These are phyloP conservation scores for Babyrousa celebensis DNA, from an alignment of 2,797 vertebrate species.

Conservation along the genomic window DNA sequence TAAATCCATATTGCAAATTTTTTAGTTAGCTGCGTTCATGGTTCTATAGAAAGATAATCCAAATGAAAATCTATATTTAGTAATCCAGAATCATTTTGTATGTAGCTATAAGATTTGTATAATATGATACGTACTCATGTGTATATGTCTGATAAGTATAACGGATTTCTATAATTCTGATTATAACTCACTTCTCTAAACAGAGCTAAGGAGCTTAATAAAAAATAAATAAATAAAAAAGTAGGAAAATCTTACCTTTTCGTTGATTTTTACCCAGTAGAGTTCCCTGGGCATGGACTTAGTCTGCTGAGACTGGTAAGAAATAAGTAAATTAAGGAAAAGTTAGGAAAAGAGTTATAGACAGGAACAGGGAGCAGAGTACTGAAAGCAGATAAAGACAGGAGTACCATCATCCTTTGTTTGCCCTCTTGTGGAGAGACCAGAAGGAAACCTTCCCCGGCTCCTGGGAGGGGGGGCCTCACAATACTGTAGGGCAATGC, in stretches of 20 bases:
- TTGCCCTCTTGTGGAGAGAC: neutral
- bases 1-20: neutral
- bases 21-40: neutral
- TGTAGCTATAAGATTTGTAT: neutral
- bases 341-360: neutral
- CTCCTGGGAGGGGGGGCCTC: neutral
- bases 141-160: neutral
- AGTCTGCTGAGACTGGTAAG: neutral
- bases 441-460: neutral
- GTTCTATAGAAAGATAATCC: neutral
- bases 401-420: neutral
- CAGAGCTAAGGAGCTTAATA: conserved; percentile 15
- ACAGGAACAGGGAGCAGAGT: neutral
- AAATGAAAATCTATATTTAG: neutral
- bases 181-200: conserved; percentile 61
- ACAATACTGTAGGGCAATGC: too few relatives aligned
- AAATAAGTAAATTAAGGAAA: conserved; percentile 8
- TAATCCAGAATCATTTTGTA: neutral
- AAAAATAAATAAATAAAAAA: conserved; percentile 20
- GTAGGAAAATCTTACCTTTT: neutral
- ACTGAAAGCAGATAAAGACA: neutral
- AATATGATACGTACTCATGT: neutral
- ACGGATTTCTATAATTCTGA: neutral
- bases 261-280: neutral
- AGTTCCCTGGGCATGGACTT: neutral